Base-by-base conservation (phyloP, 2,888 invertebrate species). In the Serripes groenlandicus region DNA sequence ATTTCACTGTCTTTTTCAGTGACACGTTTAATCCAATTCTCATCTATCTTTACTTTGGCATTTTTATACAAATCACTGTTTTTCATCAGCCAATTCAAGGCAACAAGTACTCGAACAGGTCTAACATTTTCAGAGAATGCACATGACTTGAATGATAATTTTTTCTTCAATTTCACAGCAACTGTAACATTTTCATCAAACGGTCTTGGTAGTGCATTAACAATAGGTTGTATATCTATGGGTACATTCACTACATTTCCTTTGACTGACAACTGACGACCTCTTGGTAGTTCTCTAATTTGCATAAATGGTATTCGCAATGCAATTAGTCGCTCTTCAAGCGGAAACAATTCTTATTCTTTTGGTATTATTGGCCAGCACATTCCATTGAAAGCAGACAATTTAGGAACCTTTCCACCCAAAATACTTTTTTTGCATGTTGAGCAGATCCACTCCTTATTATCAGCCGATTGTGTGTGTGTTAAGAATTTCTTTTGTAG, bases 211-310 rank as follows among this genome's bases (percentile, higher is more conserved):
- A 60, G 60, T 9, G 60, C 60, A 60, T 30, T 60, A 26, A 60
- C 60, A 60, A 60, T 32, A 64, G 83, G 81, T 49, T 83, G 83
- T 7, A 87, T 75, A 75, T 88, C 87, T 66, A 79, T 73, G 23
- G 88, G 88, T 18, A 85, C 83, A 85, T 87, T 85, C 4, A 88
- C 52, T 28, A 75, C 66, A 69, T 87, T 86, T 18, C 60, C 60
- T 77, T 60, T 60, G 18, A 60, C 60, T 18, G 60, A 60, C 28
- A 30, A 60, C 28, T 60, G 60, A 60, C 60, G 60, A 18, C 88
- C 86, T 77, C 73, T 76, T 21, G 79, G 60, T 58, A 37, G 32
- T 23, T 66, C 35, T 74, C 78, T 35, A 78, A 71, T 64, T 60
- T 60, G 60, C 60, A 60, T 60, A 80, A 84, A 9, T 70, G 68